Base-by-base conservation (phyloP, 2,888 invertebrate genomes). In the Idaea aversata region DNA sequence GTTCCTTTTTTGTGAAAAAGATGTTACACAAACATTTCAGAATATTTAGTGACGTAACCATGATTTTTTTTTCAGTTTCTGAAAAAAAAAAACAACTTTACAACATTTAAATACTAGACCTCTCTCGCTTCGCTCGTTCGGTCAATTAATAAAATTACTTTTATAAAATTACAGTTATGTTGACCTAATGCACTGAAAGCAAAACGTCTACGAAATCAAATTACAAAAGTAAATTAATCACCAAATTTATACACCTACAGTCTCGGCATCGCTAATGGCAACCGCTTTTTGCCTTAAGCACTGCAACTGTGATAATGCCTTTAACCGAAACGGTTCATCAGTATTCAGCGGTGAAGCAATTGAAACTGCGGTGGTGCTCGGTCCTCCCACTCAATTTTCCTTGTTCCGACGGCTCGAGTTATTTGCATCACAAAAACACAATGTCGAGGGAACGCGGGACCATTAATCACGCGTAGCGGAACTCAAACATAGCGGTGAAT, bases 351-450 rank as follows among this genome's bases (percentile, higher is more conserved):
- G 88, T 79, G 81, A 81, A 89, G 90, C 90, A 91, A 91, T 91
- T 91, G 91, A 91, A 91, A 91, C 89, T 90, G 89, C 86, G 90
- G 88, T 85, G 83, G 87, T 84, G 85, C 85, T 87, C 86, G 84
- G 87, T 84, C 88, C 90, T 88, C 89, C 88, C 88, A 88, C 91
- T 89, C 89, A 90, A 91, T 91, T 91, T 89, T 88, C 89, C 90
- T 89, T 89, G 90, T 91, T 90, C 90, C 91, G 90, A 88, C 87
- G 88, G 88, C 87, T 89, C 87, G 86, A 91, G 90, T 91, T 90
- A 92, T 92, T 92, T 92, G 92, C 92, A 92, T 92, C 91, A 92
- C 91, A 92, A 92, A 92, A 92, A 91, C 92, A 91, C 90, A 89
- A 90, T 91, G 90, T 91, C 87, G 89, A 82, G 89, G 88, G 90